Evolutionary conservation across 2,888 invertebrate genomes (phyloP).

Genomic region (Pollenia angustigena): DNA sequence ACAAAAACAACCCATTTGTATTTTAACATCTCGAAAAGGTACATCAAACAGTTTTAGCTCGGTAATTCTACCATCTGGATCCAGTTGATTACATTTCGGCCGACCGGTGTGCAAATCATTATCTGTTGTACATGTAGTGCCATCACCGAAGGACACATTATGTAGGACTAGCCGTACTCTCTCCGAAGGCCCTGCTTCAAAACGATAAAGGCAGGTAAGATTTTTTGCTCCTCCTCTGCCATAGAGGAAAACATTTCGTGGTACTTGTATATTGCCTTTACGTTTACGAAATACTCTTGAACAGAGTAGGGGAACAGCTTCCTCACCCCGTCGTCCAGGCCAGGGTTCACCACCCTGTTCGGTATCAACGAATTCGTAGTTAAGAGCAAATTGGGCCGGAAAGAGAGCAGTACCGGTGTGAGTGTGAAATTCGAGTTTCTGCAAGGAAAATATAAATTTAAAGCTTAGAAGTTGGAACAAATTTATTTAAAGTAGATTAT

Average conservation of each 20-base stretch:
- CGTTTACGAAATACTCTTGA: constrained; percentile 88
- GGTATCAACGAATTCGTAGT: constrained; percentile 94
- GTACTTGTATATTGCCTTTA: constrained; percentile 87
- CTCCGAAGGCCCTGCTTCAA: constrained; percentile 88
- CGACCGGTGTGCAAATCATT: constrained; percentile 90
- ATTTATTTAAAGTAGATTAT: background rate
- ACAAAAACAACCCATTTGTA: constrained; percentile 91
- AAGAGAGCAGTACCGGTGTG: constrained; percentile 92
- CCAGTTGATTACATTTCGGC: constrained; percentile 85
- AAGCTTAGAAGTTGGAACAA: background rate
- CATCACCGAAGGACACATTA: constrained; percentile 90
- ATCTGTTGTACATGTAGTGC: constrained; percentile 88
- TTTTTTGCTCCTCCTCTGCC: constrained; percentile 92
- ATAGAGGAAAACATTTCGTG: constrained; percentile 91
- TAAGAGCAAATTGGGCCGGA: constrained; percentile 89
- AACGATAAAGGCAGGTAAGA: constrained; percentile 91
- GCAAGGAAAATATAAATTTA: constrained; percentile 74
- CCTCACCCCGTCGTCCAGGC: constrained; percentile 84
- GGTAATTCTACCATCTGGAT: constrained; percentile 84
- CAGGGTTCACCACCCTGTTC: constrained; percentile 89
- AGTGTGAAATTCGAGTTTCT: constrained; percentile 86
- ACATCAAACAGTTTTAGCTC: constrained; percentile 87
- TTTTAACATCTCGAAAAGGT: constrained; percentile 88
- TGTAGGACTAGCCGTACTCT: constrained; percentile 88
- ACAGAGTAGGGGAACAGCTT: constrained; percentile 85